A percentile compares a stretch with the other conserved stretches of the same genome.
Evolutionary conservation across 2,888 invertebrate genomes (phyloP).

Genomic region (Protodeltote pygarga): DNA sequence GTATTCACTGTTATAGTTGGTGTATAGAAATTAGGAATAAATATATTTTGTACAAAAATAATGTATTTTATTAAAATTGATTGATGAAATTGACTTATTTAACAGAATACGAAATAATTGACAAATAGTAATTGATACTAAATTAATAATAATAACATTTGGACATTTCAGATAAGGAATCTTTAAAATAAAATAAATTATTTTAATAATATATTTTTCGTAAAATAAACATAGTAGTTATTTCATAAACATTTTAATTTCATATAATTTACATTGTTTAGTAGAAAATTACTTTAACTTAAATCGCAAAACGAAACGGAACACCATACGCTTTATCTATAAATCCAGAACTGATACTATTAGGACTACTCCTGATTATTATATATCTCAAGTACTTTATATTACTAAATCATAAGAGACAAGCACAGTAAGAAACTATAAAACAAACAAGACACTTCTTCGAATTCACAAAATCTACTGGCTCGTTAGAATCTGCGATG

Average conservation of each 20-base stretch:
- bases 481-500: too few relatives aligned
- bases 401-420: conserved; percentile 34
- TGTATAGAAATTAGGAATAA: conserved; percentile 47
- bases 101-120: too few relatives aligned
- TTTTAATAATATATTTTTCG: conserved; percentile 7
- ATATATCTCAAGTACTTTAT: conserved; percentile 9
- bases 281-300: conserved; percentile 50
- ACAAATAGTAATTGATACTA: too few relatives aligned
- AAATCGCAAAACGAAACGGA: conserved; percentile 37
- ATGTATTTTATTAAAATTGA: conserved; percentile 7
- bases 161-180: too few relatives aligned
- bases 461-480: too few relatives aligned
- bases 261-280: conserved; percentile 55
- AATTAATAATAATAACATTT: background rate
- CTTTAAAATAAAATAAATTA: conserved; percentile 6
- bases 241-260: conserved; percentile 56
- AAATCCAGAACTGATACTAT: conserved; percentile 59
- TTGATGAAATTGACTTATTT: too few relatives aligned
- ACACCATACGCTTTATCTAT: conserved; percentile 47
- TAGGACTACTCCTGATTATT: conserved; percentile 6
- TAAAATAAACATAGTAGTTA: conserved; percentile 23
- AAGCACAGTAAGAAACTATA: conserved; percentile 10
- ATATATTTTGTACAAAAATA: conserved; percentile 36
- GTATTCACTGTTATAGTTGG: conserved; percentile 25
- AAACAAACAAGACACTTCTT: conserved; percentile 5